A percentile compares a stretch with the other conserved stretches of the same genome.
phyloP scores from a whole-genome alignment of 2,113 vertebrate genomes.

The Opisthocomus hoazin region DNA sequence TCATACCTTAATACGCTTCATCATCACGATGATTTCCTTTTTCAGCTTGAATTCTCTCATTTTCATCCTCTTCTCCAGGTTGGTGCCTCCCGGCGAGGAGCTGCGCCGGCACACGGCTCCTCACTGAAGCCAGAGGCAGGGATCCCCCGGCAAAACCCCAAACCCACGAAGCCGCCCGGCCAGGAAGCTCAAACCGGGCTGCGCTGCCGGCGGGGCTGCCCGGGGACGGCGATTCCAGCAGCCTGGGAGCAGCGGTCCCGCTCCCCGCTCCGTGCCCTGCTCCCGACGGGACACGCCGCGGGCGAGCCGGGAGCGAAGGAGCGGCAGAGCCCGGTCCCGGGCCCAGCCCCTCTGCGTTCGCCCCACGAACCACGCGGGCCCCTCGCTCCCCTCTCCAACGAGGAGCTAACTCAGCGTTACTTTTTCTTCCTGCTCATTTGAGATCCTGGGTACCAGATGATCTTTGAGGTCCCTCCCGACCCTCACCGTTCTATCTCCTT shows the following conservation, averaged over 20 bases:
- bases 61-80: not conserved
- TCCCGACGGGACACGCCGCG: rapidly evolving
- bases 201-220: not conserved
- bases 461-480: too few relatives aligned
- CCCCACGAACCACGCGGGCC: not conserved
- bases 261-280: not conserved
- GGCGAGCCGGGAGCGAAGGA: not conserved
- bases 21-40: not conserved
- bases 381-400: not conserved
- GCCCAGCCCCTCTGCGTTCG: not conserved
- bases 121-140: not conserved
- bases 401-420: not conserved
- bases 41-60: not conserved
- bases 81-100: not conserved
- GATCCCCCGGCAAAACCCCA: not conserved
- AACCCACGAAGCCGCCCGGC: not conserved
- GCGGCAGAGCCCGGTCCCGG: not conserved
- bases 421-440: not conserved
- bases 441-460: too few relatives aligned
- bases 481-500: too few relatives aligned
- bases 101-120: not conserved
- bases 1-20: not conserved
- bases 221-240: not conserved
- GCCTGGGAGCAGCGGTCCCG: not conserved
- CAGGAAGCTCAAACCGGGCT: not conserved